A percentile compares a stretch with the other conserved stretches of the same genome.
These are phyloP conservation scores for Porphyrio hochstetteri DNA, from an alignment of 2,113 vertebrate species.

Conservation along the genomic window DNA sequence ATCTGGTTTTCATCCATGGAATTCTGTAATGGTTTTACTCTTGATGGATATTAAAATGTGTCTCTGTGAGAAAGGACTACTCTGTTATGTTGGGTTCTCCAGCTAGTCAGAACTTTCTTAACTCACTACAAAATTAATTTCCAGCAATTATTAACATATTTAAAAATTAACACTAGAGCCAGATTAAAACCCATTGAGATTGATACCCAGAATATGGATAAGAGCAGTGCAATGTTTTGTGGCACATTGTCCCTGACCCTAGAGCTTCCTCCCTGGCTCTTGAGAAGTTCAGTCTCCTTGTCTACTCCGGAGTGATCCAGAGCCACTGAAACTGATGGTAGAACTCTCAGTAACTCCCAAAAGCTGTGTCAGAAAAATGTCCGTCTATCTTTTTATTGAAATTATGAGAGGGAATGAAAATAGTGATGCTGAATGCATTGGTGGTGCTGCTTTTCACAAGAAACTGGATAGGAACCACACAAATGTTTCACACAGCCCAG, in stretches of 20 bases:
- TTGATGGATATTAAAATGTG: neutral
- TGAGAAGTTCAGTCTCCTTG: neutral
- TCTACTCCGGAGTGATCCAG: neutral
- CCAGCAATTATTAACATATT: neutral
- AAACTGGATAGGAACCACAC: neutral
- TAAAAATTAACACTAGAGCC: neutral
- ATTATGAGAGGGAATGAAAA: neutral
- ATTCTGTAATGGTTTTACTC: neutral
- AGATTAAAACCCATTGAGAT: neutral
- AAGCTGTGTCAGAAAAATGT: neutral
- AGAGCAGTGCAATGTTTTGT: neutral
- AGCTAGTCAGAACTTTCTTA: neutral
- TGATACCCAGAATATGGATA: neutral
- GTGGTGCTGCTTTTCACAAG: neutral
- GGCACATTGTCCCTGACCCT: neutral
- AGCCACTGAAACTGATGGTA: neutral
- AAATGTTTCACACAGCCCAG: neutral
- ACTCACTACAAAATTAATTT: neutral
- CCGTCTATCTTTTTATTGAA: neutral
- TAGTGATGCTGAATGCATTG: neutral
- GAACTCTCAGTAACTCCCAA: neutral
- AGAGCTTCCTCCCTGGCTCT: neutral
- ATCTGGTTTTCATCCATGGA: neutral
- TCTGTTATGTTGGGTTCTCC: neutral
- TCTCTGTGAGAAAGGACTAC: neutral